These are phyloP conservation scores for Oscheius sp. DNA, from an alignment of 2,888 invertebrate species.

Conservation along the genomic window DNA sequence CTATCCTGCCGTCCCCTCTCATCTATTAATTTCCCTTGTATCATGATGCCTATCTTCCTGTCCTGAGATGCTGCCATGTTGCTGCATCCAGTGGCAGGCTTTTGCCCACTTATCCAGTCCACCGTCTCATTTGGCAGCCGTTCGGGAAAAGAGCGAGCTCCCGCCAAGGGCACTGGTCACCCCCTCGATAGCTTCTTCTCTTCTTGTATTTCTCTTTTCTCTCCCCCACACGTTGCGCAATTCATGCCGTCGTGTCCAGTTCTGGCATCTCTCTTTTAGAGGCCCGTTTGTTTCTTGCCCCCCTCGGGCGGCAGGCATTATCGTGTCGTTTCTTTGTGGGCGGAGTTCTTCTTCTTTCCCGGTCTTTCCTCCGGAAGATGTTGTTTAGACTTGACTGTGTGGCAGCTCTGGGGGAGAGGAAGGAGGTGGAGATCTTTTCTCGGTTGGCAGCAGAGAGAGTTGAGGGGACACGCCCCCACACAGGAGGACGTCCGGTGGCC, in stretches of 20 bases:
- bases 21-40: not conserved
- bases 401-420: not conserved
- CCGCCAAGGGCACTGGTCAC: constrained; percentile 33
- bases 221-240: constrained; percentile 26
- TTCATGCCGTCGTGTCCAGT: constrained; percentile 28
- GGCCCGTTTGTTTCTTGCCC: constrained; percentile 35
- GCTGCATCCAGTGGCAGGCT: constrained; percentile 7
- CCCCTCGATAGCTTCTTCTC: no score
- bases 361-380: constrained; percentile 32
- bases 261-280: constrained; percentile 2
- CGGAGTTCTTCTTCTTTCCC: constrained; percentile 25
- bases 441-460: not conserved
- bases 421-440: not conserved
- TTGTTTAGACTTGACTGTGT: constrained; percentile 18
- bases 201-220: no score
- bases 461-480: constrained; percentile 6
- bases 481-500: not conserved
- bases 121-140: not conserved
- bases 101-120: constrained; percentile 14
- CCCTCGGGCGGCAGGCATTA: constrained; percentile 29
- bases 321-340: constrained; percentile 36
- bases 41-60: constrained; percentile 21
- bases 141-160: not conserved
- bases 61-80: constrained; percentile 20
- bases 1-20: not conserved